Percentiles rank a stretch among this genome's conserved stretches.
Conservation (phyloP, 37 sponge, comb jelly and placozoan genomes). For the Tethya wilhelma region DNA sequence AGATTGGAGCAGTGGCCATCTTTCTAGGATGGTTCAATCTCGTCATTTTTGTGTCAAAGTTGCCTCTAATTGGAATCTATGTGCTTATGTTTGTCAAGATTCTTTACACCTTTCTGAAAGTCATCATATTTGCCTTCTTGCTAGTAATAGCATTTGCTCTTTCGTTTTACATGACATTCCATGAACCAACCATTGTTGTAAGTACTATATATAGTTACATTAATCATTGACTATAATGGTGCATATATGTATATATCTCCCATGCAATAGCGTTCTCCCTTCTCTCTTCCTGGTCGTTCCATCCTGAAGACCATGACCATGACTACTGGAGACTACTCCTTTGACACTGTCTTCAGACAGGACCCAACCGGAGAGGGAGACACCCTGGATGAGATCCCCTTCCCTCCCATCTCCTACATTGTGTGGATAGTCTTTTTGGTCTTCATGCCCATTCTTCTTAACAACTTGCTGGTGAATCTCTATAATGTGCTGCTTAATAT, state of each 20-base stretch:
- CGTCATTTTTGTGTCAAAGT: neutral
- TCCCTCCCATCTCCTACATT: slow-evolving; percentile 46
- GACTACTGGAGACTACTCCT: slow-evolving; percentile 92
- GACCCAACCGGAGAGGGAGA: neutral
- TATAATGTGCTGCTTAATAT: no score
- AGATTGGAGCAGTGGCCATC: neutral
- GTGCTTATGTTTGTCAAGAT: slow-evolving; percentile 92
- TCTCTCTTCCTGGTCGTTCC: slow-evolving; percentile 15
- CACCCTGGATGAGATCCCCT: slow-evolving; percentile 16
- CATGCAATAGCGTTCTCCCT: neutral
- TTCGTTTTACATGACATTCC: slow-evolving; percentile 85
- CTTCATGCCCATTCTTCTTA: slow-evolving; percentile 92
- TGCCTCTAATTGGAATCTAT: slow-evolving; percentile 85
- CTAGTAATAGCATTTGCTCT: slow-evolving; percentile 88
- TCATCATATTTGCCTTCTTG: slow-evolving; percentile 71
- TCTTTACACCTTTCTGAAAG: slow-evolving; percentile 77
- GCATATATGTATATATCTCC: neutral
- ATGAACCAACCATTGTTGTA: slow-evolving; percentile 9
- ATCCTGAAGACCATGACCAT: slow-evolving; percentile 80
- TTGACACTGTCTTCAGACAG: slow-evolving; percentile 66
- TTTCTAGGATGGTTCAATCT: neutral
- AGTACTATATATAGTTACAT: neutral
- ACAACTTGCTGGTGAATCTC: slow-evolving; percentile 93
- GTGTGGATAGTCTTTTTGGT: slow-evolving; percentile 88
- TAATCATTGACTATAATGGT: neutral